phyloP scores from a whole-genome alignment of 2,888 invertebrate species.

The Apamea sordens region DNA sequence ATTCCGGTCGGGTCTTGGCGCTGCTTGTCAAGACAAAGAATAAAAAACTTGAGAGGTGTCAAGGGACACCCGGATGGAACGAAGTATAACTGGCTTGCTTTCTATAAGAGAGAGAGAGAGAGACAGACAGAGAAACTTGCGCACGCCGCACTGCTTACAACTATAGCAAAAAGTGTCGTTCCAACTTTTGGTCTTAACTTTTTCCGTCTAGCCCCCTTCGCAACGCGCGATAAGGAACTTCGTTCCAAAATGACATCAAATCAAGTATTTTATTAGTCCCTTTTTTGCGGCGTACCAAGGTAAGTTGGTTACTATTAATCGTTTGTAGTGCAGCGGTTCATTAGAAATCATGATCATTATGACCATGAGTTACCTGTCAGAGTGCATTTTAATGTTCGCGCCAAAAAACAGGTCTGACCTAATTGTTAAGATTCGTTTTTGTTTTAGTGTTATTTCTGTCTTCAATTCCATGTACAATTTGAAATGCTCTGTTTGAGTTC shows the following conservation, averaged over 20 bases:
- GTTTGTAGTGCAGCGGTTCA: not conserved
- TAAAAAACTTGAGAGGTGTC: too few relatives aligned
- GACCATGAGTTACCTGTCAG: not conserved
- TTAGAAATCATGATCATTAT: not conserved
- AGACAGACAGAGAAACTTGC: too few relatives aligned
- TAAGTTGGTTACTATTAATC: not conserved
- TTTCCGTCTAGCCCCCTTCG: too few relatives aligned
- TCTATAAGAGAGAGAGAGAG: too few relatives aligned
- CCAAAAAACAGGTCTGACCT: not conserved
- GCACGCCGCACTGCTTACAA: too few relatives aligned
- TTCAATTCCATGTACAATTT: not conserved
- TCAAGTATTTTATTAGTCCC: not conserved
- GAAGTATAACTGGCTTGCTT: too few relatives aligned
- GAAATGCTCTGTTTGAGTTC: not conserved
- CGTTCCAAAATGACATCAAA: constrained; percentile 4
- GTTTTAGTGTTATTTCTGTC: not conserved
- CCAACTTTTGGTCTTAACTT: too few relatives aligned
- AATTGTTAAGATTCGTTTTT: not conserved
- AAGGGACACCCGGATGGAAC: too few relatives aligned
- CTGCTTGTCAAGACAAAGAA: not conserved
- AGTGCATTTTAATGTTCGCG: not conserved
- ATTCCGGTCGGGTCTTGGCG: not conserved
- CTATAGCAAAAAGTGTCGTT: too few relatives aligned
- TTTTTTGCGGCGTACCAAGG: not conserved
- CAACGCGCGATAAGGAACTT: too few relatives aligned